A percentile compares a stretch with the other conserved stretches of the same genome.
phyloP scores from a whole-genome alignment of 2,797 vertebrate species.

The Taeniopygia guttata region DNA sequence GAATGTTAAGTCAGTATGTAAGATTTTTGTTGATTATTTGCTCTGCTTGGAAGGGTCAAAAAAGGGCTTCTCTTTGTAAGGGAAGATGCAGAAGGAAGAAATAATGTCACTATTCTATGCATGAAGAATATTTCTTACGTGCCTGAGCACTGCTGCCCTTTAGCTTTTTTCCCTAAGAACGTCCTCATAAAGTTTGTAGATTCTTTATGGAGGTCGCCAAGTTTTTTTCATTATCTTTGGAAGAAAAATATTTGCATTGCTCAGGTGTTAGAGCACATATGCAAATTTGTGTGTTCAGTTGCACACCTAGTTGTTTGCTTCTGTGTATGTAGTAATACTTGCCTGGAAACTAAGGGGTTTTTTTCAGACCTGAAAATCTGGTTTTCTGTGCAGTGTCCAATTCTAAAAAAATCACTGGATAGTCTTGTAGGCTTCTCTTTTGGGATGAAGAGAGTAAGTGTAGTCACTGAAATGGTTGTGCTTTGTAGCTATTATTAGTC shows the following conservation, averaged over 20 bases:
- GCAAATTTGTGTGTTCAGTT: background rate
- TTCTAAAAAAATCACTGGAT: background rate
- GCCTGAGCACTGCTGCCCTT: background rate
- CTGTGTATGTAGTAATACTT: background rate
- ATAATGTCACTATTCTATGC: background rate
- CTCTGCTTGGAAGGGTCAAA: background rate
- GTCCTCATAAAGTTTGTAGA: background rate
- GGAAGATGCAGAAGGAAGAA: background rate
- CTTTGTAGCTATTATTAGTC: background rate
- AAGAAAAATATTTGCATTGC: background rate
- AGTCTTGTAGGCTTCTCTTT: background rate
- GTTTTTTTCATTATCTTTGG: background rate
- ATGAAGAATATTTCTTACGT: background rate
- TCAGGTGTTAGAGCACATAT: background rate
- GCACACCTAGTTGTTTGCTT: background rate
- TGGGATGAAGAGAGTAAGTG: background rate
- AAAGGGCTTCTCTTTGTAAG: background rate
- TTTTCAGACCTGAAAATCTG: background rate
- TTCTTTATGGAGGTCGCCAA: background rate
- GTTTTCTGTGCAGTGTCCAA: background rate
- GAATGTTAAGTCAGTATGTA: background rate
- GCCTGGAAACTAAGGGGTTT: background rate
- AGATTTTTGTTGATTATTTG: background rate
- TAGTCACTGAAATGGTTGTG: background rate
- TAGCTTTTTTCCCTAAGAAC: background rate